A percentile compares a stretch with the other conserved stretches of the same genome.
Conservation (phyloP, 2,113 vertebrate species). For the Donacobius atricapilla region DNA sequence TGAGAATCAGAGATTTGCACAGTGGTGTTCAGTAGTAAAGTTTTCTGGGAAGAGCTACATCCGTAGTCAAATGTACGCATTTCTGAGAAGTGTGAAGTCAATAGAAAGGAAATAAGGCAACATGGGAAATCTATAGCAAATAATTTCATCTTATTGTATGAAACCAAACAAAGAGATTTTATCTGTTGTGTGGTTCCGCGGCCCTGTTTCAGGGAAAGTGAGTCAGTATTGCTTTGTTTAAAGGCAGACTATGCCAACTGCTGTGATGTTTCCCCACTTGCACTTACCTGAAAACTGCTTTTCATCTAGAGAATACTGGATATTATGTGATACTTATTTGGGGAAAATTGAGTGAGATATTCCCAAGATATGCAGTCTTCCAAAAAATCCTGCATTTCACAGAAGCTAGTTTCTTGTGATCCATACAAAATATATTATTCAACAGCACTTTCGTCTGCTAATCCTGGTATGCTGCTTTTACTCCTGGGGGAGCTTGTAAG, state of each 20-base stretch:
- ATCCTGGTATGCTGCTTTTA: background rate
- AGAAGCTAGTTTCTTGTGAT: background rate
- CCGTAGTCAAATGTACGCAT: background rate
- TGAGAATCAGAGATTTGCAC: background rate
- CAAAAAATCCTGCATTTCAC: background rate
- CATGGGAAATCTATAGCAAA: background rate
- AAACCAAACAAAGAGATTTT: background rate
- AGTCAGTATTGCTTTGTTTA: background rate
- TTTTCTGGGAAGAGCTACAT: background rate
- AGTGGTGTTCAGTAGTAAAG: background rate
- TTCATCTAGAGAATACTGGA: background rate
- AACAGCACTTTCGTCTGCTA: background rate
- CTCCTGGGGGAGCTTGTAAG: background rate
- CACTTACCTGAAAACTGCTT: background rate
- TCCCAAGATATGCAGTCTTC: background rate
- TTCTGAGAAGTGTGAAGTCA: background rate
- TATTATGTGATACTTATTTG: background rate
- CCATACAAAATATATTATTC: background rate
- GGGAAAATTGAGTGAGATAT: background rate
- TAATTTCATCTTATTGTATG: background rate
- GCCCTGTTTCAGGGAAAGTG: background rate
- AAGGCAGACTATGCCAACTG: background rate
- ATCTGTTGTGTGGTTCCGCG: background rate
- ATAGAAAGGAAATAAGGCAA: background rate
- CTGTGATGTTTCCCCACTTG: accelerated